Percentiles rank a stretch among this genome's conserved stretches.
Evolutionary conservation across 2,113 vertebrate species (phyloP).

Genomic region (Osmerus eperlanus): DNA sequence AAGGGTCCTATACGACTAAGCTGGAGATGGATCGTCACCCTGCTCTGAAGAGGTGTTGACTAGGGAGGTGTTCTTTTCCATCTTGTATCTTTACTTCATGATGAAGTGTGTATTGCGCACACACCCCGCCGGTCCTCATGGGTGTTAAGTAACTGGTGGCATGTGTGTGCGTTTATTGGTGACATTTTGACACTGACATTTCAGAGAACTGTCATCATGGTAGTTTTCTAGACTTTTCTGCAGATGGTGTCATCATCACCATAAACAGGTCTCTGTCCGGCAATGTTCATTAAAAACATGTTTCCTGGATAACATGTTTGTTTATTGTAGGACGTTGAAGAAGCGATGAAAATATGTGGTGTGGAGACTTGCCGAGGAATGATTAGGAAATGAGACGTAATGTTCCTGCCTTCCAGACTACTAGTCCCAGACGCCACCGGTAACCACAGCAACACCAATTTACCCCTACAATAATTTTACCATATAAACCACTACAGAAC

Average conservation of each 20-base stretch:
- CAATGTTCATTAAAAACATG: no score
- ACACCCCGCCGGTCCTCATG: slow-evolving; percentile 41
- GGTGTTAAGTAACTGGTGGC: slow-evolving; percentile 48
- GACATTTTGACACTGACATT: slow-evolving; percentile 16
- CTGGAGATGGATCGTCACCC: slow-evolving; percentile 27
- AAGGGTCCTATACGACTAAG: slow-evolving; percentile 21
- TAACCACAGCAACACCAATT: no score
- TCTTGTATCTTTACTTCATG: no score
- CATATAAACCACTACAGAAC: no score
- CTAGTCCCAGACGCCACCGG: no score
- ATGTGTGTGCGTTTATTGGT: slow-evolving; percentile 39
- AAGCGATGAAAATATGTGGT: background rate
- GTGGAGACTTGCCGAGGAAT: background rate
- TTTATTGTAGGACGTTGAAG: no score
- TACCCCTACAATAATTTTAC: no score
- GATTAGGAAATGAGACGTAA: background rate
- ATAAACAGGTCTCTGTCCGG: no score
- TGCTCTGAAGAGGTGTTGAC: slow-evolving; percentile 24
- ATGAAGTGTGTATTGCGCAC: slow-evolving; percentile 17
- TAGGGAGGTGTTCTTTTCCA: slow-evolving; percentile 26
- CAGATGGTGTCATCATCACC: background rate
- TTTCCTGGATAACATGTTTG: no score
- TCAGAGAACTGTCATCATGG: slow-evolving; percentile 20
- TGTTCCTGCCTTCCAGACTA: no score
- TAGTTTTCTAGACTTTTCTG: background rate